phyloP scores from a whole-genome alignment of 2,113 vertebrate species.

The Circaetus cinerascens region DNA sequence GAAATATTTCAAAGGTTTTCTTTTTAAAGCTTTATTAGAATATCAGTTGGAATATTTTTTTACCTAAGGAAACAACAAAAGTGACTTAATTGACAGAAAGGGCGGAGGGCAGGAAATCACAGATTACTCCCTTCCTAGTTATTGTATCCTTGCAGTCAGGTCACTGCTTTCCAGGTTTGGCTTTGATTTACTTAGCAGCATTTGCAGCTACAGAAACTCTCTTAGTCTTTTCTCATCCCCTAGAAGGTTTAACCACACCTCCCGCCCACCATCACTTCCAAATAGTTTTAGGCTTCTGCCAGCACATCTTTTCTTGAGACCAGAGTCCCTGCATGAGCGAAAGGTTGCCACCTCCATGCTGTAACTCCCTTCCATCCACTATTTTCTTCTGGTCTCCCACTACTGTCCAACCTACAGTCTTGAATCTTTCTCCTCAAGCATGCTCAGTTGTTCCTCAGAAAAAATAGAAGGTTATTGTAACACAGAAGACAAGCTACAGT shows the following conservation, averaged over 20 bases:
- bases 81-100: background rate
- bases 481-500: background rate
- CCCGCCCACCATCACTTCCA: background rate
- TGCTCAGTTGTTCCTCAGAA: background rate
- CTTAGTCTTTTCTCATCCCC: background rate
- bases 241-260: background rate
- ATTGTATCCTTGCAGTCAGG: background rate
- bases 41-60: background rate
- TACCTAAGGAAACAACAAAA: background rate
- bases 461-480: background rate
- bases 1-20: background rate
- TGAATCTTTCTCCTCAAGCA: background rate
- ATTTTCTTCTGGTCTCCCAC: background rate
- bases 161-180: background rate
- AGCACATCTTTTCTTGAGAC: background rate
- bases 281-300: background rate
- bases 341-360: background rate
- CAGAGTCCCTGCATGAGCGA: background rate
- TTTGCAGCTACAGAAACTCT: background rate
- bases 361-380: background rate
- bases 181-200: background rate
- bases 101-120: background rate
- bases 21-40: background rate
- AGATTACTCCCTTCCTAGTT: background rate
- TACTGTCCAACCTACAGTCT: background rate